Evolutionary conservation across 2,888 invertebrate species (phyloP).

Genomic region (Drosophila paramelanica): DNA sequence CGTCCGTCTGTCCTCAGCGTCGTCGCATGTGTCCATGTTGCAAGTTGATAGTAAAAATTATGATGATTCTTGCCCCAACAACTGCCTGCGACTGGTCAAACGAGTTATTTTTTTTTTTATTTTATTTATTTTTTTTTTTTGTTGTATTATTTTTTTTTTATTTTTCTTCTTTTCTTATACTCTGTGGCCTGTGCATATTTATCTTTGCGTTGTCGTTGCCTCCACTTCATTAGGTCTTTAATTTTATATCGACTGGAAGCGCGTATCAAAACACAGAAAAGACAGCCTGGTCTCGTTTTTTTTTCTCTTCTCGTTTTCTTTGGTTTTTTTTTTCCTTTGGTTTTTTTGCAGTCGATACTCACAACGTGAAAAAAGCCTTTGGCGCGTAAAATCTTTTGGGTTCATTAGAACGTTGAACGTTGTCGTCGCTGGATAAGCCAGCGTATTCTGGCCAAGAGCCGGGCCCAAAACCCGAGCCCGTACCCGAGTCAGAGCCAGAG

Average conservation of each 20-base stretch:
- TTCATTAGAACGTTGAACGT: conserved; percentile 81
- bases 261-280: conserved; percentile 78
- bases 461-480: neutral
- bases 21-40: conserved; percentile 77
- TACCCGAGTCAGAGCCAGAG: neutral
- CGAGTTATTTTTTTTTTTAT: conserved; percentile 54
- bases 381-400: conserved; percentile 80
- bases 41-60: conserved; percentile 82
- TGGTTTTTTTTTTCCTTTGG: neutral
- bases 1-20: conserved; percentile 30
- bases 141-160: conserved; percentile 8
- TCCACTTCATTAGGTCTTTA: conserved; percentile 80
- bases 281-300: conserved; percentile 44
- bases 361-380: conserved; percentile 73
- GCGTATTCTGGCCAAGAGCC: conserved; percentile 10
- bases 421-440: conserved; percentile 39
- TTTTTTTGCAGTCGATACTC: conserved; percentile 59
- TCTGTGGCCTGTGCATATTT: conserved; percentile 69
- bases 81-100: conserved; percentile 71
- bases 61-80: conserved; percentile 79
- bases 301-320: neutral
- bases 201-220: conserved; percentile 78
- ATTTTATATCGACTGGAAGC: conserved; percentile 75
- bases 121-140: conserved; percentile 18
- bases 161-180: conserved; percentile 18